Conservation (phyloP, 2,888 invertebrate genomes). For the Temnothorax ravouxi region DNA sequence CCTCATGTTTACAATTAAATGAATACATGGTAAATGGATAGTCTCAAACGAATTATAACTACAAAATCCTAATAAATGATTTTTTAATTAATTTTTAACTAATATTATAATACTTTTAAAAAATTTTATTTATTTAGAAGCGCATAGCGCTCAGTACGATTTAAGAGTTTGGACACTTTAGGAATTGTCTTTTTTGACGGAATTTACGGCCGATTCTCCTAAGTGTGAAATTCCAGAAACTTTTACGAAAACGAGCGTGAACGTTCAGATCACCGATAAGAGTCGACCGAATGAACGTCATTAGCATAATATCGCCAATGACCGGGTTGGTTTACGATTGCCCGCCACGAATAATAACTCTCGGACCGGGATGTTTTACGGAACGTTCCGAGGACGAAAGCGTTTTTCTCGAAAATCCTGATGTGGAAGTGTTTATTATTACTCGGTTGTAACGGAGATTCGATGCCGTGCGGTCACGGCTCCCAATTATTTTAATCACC, state of each 20-base stretch:
- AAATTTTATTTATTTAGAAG: neutral
- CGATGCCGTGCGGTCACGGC: slow-evolving; percentile 71
- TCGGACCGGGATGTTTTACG: neutral
- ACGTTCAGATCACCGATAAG: slow-evolving; percentile 65
- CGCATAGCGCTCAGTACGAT: neutral
- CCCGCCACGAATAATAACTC: slow-evolving; percentile 30
- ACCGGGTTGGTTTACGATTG: slow-evolving; percentile 49
- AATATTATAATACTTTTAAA: neutral
- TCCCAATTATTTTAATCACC: slow-evolving; percentile 79
- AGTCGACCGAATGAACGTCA: slow-evolving; percentile 63
- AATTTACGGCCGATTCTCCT: neutral
- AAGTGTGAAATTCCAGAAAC: neutral
- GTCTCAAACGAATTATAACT: neutral
- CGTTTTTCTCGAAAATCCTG: slow-evolving; percentile 53
- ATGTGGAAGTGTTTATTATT: slow-evolving; percentile 73
- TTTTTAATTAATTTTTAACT: neutral
- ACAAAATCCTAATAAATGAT: neutral
- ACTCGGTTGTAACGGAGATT: slow-evolving; percentile 68
- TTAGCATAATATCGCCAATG: slow-evolving; percentile 65
- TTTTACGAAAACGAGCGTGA: slow-evolving; percentile 50
- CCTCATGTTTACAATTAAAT: neutral
- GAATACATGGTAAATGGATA: neutral
- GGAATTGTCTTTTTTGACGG: neutral
- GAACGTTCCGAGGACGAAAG: slow-evolving; percentile 29
- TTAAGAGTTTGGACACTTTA: neutral